Evolutionary conservation across 1,140 invertebrate genomes (phyloP).

Genomic region (Drosophila eugracilis): DNA sequence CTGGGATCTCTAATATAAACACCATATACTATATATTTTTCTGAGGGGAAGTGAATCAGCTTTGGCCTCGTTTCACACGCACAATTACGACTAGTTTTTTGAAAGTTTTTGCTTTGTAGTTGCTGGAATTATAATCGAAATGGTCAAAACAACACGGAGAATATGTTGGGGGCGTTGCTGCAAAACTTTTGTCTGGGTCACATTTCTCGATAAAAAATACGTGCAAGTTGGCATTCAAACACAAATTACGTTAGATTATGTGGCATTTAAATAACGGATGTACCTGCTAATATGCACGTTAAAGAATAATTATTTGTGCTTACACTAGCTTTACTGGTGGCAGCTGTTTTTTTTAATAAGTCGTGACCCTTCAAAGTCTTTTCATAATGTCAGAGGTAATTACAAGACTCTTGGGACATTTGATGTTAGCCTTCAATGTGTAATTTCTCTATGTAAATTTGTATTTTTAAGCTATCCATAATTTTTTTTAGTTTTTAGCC

Average conservation of each 20-base stretch:
- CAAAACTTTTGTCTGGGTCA: conserved; percentile 12
- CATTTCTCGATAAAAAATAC: conserved; percentile 20
- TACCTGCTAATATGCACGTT: conserved; percentile 97
- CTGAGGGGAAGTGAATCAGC: conserved; percentile 41
- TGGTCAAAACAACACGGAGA: conserved; percentile 1
- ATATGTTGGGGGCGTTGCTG: conserved; percentile 31
- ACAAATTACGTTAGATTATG: conserved; percentile 13
- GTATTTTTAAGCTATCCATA: background rate
- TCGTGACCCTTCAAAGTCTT: conserved; percentile 46
- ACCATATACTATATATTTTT: background rate
- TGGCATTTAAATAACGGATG: conserved; percentile 14
- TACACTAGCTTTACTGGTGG: conserved; percentile 1
- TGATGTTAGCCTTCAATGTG: background rate
- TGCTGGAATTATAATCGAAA: conserved; percentile 17
- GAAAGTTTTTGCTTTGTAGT: conserved; percentile 46
- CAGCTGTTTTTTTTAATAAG: conserved; percentile 12
- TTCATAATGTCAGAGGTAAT: conserved; percentile 11
- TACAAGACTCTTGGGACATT: background rate
- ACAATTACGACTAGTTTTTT: conserved; percentile 79
- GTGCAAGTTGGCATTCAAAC: conserved; percentile 24
- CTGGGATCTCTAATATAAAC: conserved; percentile 10
- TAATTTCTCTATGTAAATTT: background rate
- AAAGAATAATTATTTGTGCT: conserved; percentile 91
- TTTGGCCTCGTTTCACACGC: conserved; percentile 89
- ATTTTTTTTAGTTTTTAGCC: background rate